phyloP scores from a whole-genome alignment of 2,888 invertebrate genomes.

The Lepeophtheirus nordmannii region DNA sequence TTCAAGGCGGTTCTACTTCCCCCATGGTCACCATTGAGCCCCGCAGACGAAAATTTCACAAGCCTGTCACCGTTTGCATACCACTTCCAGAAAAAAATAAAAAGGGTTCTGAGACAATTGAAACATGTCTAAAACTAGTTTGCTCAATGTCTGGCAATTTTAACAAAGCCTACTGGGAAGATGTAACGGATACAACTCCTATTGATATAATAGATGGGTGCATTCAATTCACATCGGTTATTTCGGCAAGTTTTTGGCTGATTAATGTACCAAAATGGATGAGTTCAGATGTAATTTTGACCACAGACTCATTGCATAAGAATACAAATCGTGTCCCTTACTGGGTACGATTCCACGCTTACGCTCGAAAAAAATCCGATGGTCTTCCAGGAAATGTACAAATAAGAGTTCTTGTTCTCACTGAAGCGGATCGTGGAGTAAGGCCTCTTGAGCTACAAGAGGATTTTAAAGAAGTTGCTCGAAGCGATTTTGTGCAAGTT shows the following conservation, averaged over 20 bases:
- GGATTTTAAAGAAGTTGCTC: conserved; percentile 13
- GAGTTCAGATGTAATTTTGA: conserved; percentile 11
- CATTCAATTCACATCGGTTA: conserved; percentile 20
- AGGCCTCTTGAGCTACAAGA: conserved; percentile 21
- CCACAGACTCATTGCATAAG: conserved; percentile 16
- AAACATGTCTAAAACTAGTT: conserved; percentile 15
- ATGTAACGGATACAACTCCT: conserved; percentile 22
- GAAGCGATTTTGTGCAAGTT: conserved; percentile 13
- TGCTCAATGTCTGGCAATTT: conserved; percentile 23
- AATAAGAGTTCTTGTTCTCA: conserved; percentile 16
- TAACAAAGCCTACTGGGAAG: conserved; percentile 19
- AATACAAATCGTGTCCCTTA: conserved; percentile 13
- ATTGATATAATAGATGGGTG: conserved; percentile 1
- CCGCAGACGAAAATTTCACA: conserved; percentile 21
- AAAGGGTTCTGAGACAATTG: not conserved
- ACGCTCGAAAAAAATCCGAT: conserved; percentile 7
- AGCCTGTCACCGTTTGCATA: conserved; percentile 20
- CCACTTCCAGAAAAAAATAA: conserved; percentile 16
- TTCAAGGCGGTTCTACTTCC: conserved; percentile 19
- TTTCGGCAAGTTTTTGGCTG: conserved; percentile 21
- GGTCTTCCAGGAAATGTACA: conserved; percentile 5
- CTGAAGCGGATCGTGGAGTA: conserved; percentile 9
- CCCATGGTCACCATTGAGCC: conserved; percentile 23
- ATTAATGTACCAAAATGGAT: conserved; percentile 22
- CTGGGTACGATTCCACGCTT: conserved; percentile 7